Evolutionary conservation across 2,888 invertebrate species (phyloP).

Genomic region (Lomographa bimaculata): DNA sequence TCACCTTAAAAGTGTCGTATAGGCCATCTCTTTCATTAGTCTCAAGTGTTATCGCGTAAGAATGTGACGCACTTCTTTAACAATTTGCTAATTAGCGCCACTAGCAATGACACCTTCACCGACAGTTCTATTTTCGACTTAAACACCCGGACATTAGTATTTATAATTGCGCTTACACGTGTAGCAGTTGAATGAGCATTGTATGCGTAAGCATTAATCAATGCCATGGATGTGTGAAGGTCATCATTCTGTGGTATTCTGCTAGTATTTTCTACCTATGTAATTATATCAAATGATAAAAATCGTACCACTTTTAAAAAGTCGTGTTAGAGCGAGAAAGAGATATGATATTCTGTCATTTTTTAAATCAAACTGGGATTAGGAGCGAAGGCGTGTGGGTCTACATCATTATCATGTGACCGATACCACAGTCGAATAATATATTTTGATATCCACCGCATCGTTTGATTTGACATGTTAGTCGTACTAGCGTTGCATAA

Average conservation of each 20-base stretch:
- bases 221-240: slow-evolving; percentile 75
- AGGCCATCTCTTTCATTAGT: slow-evolving; percentile 50
- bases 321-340: slow-evolving; percentile 28
- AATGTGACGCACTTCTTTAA: slow-evolving; percentile 62
- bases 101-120: slow-evolving; percentile 37
- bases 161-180: slow-evolving; percentile 42
- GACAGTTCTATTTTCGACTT: slow-evolving; percentile 48
- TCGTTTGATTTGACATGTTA: slow-evolving; percentile 23
- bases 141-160: slow-evolving; percentile 44
- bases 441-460: slow-evolving; percentile 38
- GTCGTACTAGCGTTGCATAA: slow-evolving; percentile 31
- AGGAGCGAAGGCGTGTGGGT: slow-evolving; percentile 43
- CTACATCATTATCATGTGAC: slow-evolving; percentile 47
- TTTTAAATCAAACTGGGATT: slow-evolving; percentile 33
- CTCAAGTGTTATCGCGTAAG: slow-evolving; percentile 44
- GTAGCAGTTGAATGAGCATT: slow-evolving; percentile 63
- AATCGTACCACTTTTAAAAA: slow-evolving; percentile 19
- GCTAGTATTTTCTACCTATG: slow-evolving; percentile 46
- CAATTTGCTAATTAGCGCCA: slow-evolving; percentile 68
- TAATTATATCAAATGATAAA: slow-evolving; percentile 29
- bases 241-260: slow-evolving; percentile 53
- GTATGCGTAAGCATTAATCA: slow-evolving; percentile 76
- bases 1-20: slow-evolving; percentile 52
- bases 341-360: slow-evolving; percentile 26
- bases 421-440: slow-evolving; percentile 29